Evolutionary conservation across 2,113 vertebrate species (phyloP).

Genomic region (Empidonax traillii): DNA sequence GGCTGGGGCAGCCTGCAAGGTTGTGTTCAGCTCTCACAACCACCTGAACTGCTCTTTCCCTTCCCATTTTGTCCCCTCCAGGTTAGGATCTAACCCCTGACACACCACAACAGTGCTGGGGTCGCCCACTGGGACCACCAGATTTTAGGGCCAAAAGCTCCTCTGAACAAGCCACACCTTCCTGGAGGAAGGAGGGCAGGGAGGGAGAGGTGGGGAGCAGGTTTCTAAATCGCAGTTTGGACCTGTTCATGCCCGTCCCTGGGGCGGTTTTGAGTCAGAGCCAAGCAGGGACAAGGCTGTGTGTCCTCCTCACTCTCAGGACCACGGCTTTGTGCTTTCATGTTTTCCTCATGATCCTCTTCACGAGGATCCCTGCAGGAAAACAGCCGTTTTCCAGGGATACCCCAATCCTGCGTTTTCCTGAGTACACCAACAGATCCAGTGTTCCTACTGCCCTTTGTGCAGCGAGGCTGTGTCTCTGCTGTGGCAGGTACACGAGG

Average conservation of each 20-base stretch:
- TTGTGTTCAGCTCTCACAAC: neutral
- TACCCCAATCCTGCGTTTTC: neutral
- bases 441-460: fast-evolving
- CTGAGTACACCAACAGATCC: neutral
- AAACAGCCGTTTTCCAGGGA: neutral
- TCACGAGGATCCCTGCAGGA: neutral
- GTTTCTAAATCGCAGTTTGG: neutral
- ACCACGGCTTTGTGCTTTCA: neutral
- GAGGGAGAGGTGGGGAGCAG: neutral
- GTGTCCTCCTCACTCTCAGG: neutral
- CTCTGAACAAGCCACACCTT: neutral
- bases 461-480: fast-evolving
- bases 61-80: neutral
- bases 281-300: neutral
- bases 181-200: neutral
- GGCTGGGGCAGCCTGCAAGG: neutral
- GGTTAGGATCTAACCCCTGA: neutral
- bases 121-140: neutral
- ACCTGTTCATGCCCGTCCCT: neutral
- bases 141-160: neutral
- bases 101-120: neutral
- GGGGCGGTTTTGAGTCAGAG: neutral
- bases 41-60: neutral
- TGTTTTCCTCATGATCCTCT: neutral
- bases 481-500: neutral